A percentile compares a stretch with the other conserved stretches of the same genome.
These are phyloP conservation scores for Babylonia areolata DNA, from an alignment of 1,140 invertebrate genomes.

Conservation along the genomic window DNA sequence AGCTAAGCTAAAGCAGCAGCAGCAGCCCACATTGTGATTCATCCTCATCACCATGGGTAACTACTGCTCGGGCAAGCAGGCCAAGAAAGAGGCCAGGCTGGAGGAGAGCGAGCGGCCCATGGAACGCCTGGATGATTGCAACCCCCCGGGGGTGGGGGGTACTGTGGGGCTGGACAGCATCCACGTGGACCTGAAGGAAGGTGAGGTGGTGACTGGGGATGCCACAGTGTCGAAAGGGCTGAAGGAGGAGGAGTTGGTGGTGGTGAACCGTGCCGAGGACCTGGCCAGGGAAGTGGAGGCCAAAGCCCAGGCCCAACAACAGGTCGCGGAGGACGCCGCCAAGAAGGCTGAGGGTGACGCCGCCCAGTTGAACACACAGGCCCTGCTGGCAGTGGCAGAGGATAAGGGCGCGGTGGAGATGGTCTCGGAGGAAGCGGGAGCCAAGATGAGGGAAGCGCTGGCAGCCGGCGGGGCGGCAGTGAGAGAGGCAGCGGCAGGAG, in stretches of 20 bases:
- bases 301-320: conserved; percentile 8
- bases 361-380: no score
- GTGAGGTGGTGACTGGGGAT: neutral
- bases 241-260: neutral
- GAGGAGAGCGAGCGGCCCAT: conserved; percentile 37
- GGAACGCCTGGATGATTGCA: conserved; percentile 13
- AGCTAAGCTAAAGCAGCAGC: no score
- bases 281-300: conserved; percentile 19
- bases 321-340: conserved; percentile 21
- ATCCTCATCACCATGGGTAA: conserved; percentile 41
- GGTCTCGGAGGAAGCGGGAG: conserved; percentile 6
- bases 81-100: conserved; percentile 48
- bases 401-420: conserved; percentile 6
- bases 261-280: conserved; percentile 25
- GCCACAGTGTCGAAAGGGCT: neutral
- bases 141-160: neutral
- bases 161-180: conserved; percentile 21
- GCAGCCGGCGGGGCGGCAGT: neutral
- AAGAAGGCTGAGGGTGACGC: neutral
- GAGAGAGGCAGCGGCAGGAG: neutral
- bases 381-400: conserved; percentile 12
- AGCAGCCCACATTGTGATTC: neutral
- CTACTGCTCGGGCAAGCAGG: conserved; percentile 45
- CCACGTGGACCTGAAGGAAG: conserved; percentile 24
- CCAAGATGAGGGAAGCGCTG: neutral